Evolutionary conservation across 2,888 invertebrate species (phyloP).

Genomic region (Brenthis daphne): DNA sequence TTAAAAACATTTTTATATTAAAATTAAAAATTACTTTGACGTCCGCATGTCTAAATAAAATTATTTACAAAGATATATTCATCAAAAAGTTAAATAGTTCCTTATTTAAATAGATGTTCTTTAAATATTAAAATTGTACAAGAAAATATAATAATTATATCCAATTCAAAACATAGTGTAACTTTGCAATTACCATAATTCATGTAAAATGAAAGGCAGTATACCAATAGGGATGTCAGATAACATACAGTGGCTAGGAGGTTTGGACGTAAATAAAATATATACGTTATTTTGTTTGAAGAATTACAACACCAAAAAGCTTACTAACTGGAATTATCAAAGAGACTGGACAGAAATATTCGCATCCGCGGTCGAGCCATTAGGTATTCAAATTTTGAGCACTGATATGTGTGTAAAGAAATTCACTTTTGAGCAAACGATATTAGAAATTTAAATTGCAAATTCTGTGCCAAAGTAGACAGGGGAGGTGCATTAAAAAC

Average conservation of each 20-base stretch:
- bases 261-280: slow-evolving; percentile 20
- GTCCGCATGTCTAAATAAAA: no score
- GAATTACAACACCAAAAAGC: slow-evolving; percentile 27
- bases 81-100: no score
- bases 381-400: slow-evolving; percentile 67
- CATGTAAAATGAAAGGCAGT: slow-evolving; percentile 13
- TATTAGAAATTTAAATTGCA: slow-evolving; percentile 62
- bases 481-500: slow-evolving; percentile 44
- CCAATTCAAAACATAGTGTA: neutral
- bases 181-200: slow-evolving; percentile 6
- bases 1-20: no score
- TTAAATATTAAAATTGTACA: no score
- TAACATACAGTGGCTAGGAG: slow-evolving; percentile 9
- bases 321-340: slow-evolving; percentile 13
- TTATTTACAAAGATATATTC: no score
- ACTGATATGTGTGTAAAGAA: slow-evolving; percentile 47
- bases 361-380: slow-evolving; percentile 45
- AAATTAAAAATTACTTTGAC: no score
- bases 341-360: slow-evolving; percentile 31
- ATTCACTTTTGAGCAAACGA: slow-evolving; percentile 52
- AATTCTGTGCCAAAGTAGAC: slow-evolving; percentile 48
- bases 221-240: neutral
- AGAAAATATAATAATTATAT: no score
- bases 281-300: slow-evolving; percentile 18
- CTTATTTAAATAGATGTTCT: no score